Evolutionary conservation across 2,888 invertebrate species (phyloP), one percentile per base, ranked within the genome.

Genomic region (Drosophila greeni): DNA sequence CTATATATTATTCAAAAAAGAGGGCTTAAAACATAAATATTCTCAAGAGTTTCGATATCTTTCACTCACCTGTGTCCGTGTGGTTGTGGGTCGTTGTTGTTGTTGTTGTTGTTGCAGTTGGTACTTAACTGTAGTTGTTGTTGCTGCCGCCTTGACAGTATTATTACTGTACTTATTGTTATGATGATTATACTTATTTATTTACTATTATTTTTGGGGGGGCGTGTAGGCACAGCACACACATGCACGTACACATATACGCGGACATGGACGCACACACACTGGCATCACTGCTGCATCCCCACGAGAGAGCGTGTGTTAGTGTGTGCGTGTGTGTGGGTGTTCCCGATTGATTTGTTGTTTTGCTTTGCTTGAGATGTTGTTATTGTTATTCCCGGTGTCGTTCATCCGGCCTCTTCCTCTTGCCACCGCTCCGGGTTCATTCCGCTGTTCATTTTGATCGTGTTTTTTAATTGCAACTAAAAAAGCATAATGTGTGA

Each of bases 401-500:
- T 26, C 43, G 31, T 40, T 43, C 16, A 43, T 31, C 33, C 48
- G 33, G 48, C 54, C 18, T 34, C 48, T 26, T 48, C 34, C 48
- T 29, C 52, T 47, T 43, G 45, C 45, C 53, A 43, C n/a, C 43
- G 53, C 23, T 53, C 18, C 29, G 45, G 2, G 7, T 45, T 45
- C 45, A 45, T 29, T 18, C 29, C 45, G 42, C 53, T 43, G 55
- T 49, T 49, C 55, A 51, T 55, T n/a, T 51, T 51, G 20, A 37
- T 33, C 45, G 45, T 16, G 45, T 45, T 4, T 45, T 14, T 45
- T 45, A 45, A 45, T 45, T 45, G 29, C 45, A 45, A 47, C 31
- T 31, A 45, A 47, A 45, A 31, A 31, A 47, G 45, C 20, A 31
- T 20, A 31, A 47, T 14, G 3, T 20, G 14, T 20, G 31, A 18